Evolutionary conservation across 2,797 vertebrate species (phyloP), one percentile per base, ranked within the genome.

Genomic region (Austrolebias charrua): DNA sequence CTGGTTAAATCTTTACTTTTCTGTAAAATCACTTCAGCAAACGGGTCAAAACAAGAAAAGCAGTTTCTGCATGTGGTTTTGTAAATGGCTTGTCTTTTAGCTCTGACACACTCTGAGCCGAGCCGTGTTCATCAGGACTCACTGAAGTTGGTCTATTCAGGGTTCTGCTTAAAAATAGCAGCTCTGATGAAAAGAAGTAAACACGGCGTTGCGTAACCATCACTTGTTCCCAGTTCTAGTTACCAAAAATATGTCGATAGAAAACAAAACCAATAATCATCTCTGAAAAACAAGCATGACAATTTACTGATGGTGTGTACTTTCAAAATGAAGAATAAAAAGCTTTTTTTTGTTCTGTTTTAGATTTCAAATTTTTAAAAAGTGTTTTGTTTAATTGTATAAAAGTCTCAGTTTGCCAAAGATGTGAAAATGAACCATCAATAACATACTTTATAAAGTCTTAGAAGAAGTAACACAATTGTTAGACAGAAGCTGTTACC

Each of bases 121-220:
- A 80, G 61, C 71, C 31, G 28, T 38, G 69, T 63, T 66, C 60
- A 65, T 67, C 18, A 61, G 19, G 59, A 48, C 69, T 60, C 48
- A 60, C 46, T 42, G 61, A 76, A 63, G 60, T 60, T 60, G 24
- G 60, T 55, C 78, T 60, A 68, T 78, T 86, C 70, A 76, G 64
- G 31, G 44, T 24, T 44, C 44, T 20, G 52, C 64, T 80, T 70
- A 66, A 75, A 78, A 80, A 77, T 66, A 82, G 75, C 49, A 82
- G 73, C 52, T 20, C 28, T 4, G 64, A 66, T 67, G 54, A 74
- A 70, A 66, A 69, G 35, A 55, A 66, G 52, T 55, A 76, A 59
- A 53, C 50, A 45, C 46, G 42, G 24, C 20, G 48, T 71, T 79
- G 44, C 19, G 1, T 63, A 78, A 75, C 55, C n/a, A 43, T 52